Base-by-base conservation (phyloP, 2,797 vertebrate genomes). In the Brotula barbata region DNA sequence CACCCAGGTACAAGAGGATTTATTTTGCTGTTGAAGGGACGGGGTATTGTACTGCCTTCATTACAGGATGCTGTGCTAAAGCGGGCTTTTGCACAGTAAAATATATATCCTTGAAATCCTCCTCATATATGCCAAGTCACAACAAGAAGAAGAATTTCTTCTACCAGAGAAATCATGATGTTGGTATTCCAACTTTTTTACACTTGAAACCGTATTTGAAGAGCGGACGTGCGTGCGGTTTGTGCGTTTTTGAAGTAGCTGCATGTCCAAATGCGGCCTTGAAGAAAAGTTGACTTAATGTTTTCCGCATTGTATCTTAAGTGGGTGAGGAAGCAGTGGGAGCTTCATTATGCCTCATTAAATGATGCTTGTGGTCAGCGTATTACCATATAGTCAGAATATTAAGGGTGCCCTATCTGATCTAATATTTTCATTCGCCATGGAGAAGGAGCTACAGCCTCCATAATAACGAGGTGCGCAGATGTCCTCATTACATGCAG, bases 371-470 rank as follows among this genome's bases (percentile, higher is more conserved):
- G 64, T 50, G 16, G 20, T 17, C 49, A 72, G 34, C 58, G 37
- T 20, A 57, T 50, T 62, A 66, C 47, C 57, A 71, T 44, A 40
- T 15, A 40, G 16, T 48, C 16, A 48, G 51, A 59, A 51, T 11
- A 66, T 69, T 69, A 63, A 36, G 6, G 21, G 47, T 25, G 4
- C 21, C 23, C 23, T 54, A 21, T 44, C 16, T 54, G 45, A 68
- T 75, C 31, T 53, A 60, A 71, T 57, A 59, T 64, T 61, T 23
- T 61, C 54, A 71, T 69, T 73, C 63, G 12, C 7, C 54, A 62
- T 39, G 68, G 50, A 70, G 40, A 70, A 58, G 16, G 46, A 59
- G 31, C 15, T 59, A 59, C 11, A 47, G 2, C 42, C 53, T 48
- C 31, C 10, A 21, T 44, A 47, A 58, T 70, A 42, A 56, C 23